These are phyloP conservation scores for Pelusios castaneus DNA, from an alignment of 2,113 vertebrate genomes.

Conservation along the genomic window DNA sequence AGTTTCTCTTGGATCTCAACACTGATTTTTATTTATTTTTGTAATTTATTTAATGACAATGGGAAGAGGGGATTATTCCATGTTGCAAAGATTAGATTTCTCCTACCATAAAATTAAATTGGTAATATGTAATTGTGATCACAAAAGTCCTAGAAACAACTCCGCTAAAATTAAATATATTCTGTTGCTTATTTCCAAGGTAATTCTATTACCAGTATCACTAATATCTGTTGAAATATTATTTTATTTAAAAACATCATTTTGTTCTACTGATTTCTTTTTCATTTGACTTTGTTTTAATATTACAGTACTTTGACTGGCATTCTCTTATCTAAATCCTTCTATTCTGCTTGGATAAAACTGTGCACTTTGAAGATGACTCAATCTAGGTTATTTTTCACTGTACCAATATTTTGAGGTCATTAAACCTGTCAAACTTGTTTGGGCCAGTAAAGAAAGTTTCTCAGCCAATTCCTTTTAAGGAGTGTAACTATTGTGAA, in stretches of 20 bases:
- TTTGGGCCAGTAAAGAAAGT: slow-evolving; percentile 29
- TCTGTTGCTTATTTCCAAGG: not conserved
- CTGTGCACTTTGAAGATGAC: not conserved
- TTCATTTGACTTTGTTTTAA: not conserved
- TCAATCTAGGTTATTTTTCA: slow-evolving; percentile 18
- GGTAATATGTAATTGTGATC: not conserved
- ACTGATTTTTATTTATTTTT: not conserved
- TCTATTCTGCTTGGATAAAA: not conserved
- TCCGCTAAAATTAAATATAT: not conserved
- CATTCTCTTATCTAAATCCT: not conserved
- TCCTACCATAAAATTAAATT: not conserved
- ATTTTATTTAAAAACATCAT: not conserved
- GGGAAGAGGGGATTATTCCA: not conserved
- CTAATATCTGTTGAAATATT: not conserved
- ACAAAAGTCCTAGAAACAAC: not conserved
- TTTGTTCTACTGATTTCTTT: not conserved
- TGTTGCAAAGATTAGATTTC: not conserved
- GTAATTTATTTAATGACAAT: not conserved
- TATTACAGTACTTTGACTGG: not conserved
- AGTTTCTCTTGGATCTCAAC: not conserved
- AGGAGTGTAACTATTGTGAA: slow-evolving; percentile 19
- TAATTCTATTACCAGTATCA: not conserved
- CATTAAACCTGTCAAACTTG: slow-evolving; percentile 49
- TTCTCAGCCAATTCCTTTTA: slow-evolving; percentile 38
- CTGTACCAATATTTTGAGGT: not conserved